A percentile compares a stretch with the other conserved stretches of the same genome.
These are phyloP conservation scores for Sialis lutaria DNA, from an alignment of 2,888 invertebrate genomes.

Conservation along the genomic window DNA sequence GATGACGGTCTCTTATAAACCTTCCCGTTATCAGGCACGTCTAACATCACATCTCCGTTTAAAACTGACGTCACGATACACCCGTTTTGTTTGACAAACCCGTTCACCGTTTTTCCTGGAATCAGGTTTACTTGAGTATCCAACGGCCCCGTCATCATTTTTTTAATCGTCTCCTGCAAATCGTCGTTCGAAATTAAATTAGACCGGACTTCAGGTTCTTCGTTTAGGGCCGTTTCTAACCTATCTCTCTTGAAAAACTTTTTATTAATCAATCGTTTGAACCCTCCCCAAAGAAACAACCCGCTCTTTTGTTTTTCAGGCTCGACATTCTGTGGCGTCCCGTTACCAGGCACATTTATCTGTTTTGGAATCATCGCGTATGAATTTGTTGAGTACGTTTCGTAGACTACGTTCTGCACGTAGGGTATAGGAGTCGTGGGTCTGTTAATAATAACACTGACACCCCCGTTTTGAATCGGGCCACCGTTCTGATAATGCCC, in stretches of 20 bases:
- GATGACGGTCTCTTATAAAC: constrained; percentile 25
- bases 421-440: constrained; percentile 47
- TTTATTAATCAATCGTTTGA: constrained; percentile 27
- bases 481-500: constrained; percentile 13
- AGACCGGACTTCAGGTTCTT: constrained; percentile 9
- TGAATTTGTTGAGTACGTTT: constrained; percentile 8
- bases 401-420: constrained; percentile 54
- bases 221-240: constrained; percentile 6
- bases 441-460: constrained; percentile 20
- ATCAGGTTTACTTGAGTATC: constrained; percentile 40
- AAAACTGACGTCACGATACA: constrained; percentile 30
- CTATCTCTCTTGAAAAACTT: constrained; percentile 13
- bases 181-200: constrained; percentile 14
- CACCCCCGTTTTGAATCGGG: neutral
- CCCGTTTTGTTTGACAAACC: constrained; percentile 25
- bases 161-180: constrained; percentile 18
- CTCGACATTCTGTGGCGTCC: constrained; percentile 22
- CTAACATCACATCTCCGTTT: constrained; percentile 13
- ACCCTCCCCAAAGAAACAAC: constrained; percentile 30
- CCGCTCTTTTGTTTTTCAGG: constrained; percentile 15
- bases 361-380: constrained; percentile 20
- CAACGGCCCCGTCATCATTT: constrained; percentile 11
- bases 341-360: constrained; percentile 21
- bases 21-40: constrained; percentile 13
- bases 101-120: constrained; percentile 28